These are phyloP conservation scores for Menidia beryllina DNA, from an alignment of 2,113 vertebrate species.

Conservation along the genomic window DNA sequence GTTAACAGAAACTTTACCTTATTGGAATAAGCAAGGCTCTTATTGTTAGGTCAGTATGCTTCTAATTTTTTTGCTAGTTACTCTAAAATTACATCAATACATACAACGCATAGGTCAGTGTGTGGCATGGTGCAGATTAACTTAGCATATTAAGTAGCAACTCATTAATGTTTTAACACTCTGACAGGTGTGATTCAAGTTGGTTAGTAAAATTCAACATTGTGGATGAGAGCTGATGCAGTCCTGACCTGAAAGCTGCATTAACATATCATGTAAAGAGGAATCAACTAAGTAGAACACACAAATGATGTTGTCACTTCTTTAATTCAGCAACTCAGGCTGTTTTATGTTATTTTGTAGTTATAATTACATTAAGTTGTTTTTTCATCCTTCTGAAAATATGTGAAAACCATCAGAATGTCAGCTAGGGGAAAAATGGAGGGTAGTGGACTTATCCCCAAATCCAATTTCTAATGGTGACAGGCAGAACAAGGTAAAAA, in stretches of 20 bases:
- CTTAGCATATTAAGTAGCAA: not conserved
- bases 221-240: not conserved
- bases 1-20: not conserved
- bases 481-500: constrained; percentile 66
- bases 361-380: not conserved
- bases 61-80: not conserved
- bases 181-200: too few species aligned
- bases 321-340: not conserved
- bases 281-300: not conserved
- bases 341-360: not conserved
- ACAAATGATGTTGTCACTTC: not conserved
- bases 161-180: not conserved
- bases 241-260: not conserved
- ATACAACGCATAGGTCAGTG: too few species aligned
- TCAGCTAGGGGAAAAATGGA: constrained; percentile 4
- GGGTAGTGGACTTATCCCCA: constrained; percentile 55
- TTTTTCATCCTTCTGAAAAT: not conserved
- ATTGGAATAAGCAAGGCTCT: too few species aligned
- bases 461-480: constrained; percentile 66
- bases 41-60: too few species aligned
- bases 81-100: not conserved
- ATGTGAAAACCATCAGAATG: constrained; percentile 10
- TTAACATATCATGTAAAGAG: not conserved
- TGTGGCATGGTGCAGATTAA: not conserved
- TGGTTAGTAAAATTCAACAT: not conserved